Percentiles rank a stretch among this genome's conserved stretches.
phyloP scores from a whole-genome alignment of 2,888 invertebrate genomes.

The Agonopterix alstromeriana region DNA sequence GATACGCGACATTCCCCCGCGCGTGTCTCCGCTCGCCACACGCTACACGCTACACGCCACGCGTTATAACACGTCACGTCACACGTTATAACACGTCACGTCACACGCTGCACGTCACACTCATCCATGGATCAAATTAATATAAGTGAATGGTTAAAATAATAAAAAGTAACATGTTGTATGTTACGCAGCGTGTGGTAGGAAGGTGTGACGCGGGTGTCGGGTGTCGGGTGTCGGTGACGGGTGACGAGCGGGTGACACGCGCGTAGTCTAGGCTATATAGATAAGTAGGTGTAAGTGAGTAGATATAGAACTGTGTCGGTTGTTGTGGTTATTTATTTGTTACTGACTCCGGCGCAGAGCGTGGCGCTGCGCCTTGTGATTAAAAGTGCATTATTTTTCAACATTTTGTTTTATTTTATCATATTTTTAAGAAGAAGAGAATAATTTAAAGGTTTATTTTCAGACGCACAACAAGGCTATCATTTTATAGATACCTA shows the following conservation, averaged over 20 bases:
- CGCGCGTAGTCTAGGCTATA: background rate
- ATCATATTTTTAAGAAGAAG: background rate
- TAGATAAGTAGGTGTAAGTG: constrained; percentile 23
- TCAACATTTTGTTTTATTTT: constrained; percentile 19
- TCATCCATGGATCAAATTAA: too few relatives aligned
- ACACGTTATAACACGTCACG: too few relatives aligned
- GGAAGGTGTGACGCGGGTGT: too few relatives aligned
- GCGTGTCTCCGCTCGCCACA: background rate
- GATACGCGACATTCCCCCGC: constrained; percentile 33
- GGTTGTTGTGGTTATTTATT: constrained; percentile 60
- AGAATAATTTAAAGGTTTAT: too few relatives aligned
- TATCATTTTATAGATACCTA: too few relatives aligned
- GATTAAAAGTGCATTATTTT: constrained; percentile 70
- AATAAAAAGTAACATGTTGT: too few relatives aligned
- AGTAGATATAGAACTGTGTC: constrained; percentile 35
- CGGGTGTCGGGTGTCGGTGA: too few relatives aligned
- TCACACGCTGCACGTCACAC: too few relatives aligned
- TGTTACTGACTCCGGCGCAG: constrained; percentile 25
- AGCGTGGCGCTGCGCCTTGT: constrained; percentile 40
- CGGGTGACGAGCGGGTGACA: background rate
- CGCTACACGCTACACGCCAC: background rate
- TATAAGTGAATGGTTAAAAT: too few relatives aligned
- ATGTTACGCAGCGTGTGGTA: too few relatives aligned
- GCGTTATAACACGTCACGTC: too few relatives aligned
- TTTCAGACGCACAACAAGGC: too few relatives aligned